Evolutionary conservation across 2,888 invertebrate species (phyloP), one percentile per base, ranked within the genome.

Genomic region (Harpagoxenus sublaevis): DNA sequence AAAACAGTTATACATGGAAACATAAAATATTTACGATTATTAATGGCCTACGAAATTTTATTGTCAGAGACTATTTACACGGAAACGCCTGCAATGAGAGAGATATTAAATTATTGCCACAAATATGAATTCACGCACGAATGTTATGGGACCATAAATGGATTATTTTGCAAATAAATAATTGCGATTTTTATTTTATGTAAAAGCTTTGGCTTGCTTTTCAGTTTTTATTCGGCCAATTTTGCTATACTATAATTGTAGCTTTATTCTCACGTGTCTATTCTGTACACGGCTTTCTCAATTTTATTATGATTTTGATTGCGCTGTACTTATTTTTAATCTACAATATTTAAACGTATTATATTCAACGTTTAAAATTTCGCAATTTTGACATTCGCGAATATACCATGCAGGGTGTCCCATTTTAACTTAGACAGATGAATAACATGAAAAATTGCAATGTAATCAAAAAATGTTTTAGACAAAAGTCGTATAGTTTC

Each of bases 81-180:
- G 12, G 8, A 75, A 75, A 31, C 6, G 15, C 12, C 23, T 31
- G 39, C 66, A 53, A 66, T 28, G 9, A 55, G 42, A 51, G 18
- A 18, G 48, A 63, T 77, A 53, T 65, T 68, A 78, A 68, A 78
- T 68, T 23, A 23, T 55, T 39, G 28, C 3, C 31, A 51, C 42
- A 68, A 66, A 66, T 55, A 42, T 75, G 15, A 35, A 31, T n/a
- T 2, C 15, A 12, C 8, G 28, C 8, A 15, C 6, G 12, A 12
- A n/a, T 28, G 12, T 65, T 65, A 28, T 10, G 8, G 8, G 1
- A 23, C 0, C 0, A 39, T 9, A 8, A 78, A 42, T 66, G 18
- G 15, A 68, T 68, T 28, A 42, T 68, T 55, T 57, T 6, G 12
- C 0, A 23, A 23, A 55, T 45, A 45, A 23, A 35, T 62, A 75